Evolutionary conservation across 2,113 vertebrate genomes (phyloP).

Genomic region (Sinosuthora webbiana): DNA sequence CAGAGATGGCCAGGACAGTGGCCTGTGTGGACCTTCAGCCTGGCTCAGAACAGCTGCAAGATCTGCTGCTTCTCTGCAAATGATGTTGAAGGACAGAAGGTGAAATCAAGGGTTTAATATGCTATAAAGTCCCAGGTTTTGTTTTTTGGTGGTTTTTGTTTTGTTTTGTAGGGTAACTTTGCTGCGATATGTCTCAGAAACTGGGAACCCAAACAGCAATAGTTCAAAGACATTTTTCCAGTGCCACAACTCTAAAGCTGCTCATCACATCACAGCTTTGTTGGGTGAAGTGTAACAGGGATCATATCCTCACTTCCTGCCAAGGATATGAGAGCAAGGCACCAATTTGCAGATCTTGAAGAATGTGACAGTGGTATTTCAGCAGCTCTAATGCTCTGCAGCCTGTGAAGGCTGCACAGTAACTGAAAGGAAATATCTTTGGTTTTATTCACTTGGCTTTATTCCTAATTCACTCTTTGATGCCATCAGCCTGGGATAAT

Average conservation of each 20-base stretch:
- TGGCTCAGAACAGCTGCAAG: background rate
- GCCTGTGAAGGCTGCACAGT: conserved; percentile 31
- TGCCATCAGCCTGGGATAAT: conserved; percentile 63
- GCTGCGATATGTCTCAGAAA: background rate
- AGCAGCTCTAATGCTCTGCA: conserved; percentile 24
- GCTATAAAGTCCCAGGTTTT: background rate
- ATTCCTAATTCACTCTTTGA: conserved; percentile 65
- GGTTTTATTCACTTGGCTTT: conserved; percentile 60
- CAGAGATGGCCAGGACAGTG: background rate
- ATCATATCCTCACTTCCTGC: background rate
- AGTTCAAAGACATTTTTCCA: conserved; percentile 25
- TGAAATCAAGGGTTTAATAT: background rate
- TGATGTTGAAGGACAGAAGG: background rate
- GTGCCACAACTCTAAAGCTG: background rate
- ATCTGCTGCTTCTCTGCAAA: background rate
- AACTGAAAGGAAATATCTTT: conserved; percentile 65
- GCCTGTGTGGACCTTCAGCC: background rate
- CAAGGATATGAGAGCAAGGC: background rate
- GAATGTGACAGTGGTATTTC: conserved; percentile 43
- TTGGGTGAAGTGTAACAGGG: background rate
- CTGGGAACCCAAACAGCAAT: background rate
- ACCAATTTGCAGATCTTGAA: background rate
- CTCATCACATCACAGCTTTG: background rate
- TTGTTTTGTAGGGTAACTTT: background rate
- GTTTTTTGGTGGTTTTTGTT: background rate